Percentiles rank a stretch among this genome's conserved stretches.
phyloP scores from a whole-genome alignment of 2,797 vertebrate genomes.

The Orientallactaga sibirica region DNA sequence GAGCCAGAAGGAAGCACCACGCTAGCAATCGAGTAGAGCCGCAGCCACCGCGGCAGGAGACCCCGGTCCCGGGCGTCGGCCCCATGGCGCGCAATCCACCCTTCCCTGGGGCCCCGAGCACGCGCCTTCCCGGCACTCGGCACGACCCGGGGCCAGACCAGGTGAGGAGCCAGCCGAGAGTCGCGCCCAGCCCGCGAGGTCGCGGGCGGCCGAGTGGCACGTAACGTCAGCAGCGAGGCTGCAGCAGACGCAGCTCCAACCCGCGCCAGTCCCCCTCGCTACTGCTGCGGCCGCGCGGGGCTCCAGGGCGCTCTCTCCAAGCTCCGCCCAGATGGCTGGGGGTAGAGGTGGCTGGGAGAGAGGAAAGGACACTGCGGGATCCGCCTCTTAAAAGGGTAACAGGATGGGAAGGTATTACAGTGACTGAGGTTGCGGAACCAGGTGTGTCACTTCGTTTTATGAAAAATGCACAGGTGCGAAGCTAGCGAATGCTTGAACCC shows the following conservation, averaged over 20 bases:
- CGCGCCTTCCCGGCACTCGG: not conserved
- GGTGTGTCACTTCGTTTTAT: conserved; percentile 58
- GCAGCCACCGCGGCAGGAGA: conserved; percentile 7
- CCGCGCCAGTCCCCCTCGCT: not conserved
- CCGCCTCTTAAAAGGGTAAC: conserved; percentile 83
- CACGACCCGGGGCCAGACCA: conserved; percentile 18
- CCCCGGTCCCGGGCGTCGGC: conserved; percentile 51
- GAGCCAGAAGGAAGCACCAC: conserved; percentile 66
- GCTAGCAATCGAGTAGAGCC: conserved; percentile 65
- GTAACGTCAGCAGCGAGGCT: not conserved
- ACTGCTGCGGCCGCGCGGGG: conserved; percentile 55
- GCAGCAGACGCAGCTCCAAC: conserved; percentile 35
- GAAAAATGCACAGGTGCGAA: not conserved
- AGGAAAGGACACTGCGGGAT: conserved; percentile 82
- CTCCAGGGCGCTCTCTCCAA: conserved; percentile 60
- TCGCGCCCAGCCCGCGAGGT: not conserved
- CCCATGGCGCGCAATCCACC: conserved; percentile 61
- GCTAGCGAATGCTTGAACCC: not conserved
- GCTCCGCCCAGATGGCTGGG: conserved; percentile 78
- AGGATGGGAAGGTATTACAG: not conserved
- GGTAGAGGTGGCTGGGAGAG: conserved; percentile 78
- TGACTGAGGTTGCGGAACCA: conserved; percentile 25
- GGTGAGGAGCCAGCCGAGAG: conserved; percentile 15
- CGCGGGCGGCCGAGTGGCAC: not conserved
- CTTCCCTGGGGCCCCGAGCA: conserved; percentile 28